Evolutionary conservation across 2,797 vertebrate genomes (phyloP).

Genomic region (Tiaroga cobitis): DNA sequence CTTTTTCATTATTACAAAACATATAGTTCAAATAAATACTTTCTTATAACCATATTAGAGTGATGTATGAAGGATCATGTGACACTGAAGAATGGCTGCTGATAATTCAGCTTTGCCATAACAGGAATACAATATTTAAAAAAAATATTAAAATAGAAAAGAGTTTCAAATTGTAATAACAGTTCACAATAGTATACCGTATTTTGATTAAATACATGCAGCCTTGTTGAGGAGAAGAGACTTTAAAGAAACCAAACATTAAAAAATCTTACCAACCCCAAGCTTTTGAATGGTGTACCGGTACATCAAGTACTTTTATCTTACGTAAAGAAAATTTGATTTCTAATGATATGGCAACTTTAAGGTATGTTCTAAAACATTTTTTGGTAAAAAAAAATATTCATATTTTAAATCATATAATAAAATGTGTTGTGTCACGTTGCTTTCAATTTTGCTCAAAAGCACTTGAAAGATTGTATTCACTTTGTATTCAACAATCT

Average conservation of each 20-base stretch:
- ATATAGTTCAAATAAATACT: too few species aligned
- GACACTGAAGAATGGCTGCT: too few species aligned
- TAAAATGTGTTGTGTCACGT: not conserved
- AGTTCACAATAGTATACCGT: not conserved
- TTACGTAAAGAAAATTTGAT: not conserved
- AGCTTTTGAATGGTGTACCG: not conserved
- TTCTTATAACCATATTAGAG: too few species aligned
- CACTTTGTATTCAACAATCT: not conserved
- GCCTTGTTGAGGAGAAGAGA: not conserved
- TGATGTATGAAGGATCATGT: too few species aligned
- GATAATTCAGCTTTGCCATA: too few species aligned
- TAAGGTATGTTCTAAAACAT: not conserved
- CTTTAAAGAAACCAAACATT: not conserved
- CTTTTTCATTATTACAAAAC: too few species aligned
- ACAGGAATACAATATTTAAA: too few species aligned
- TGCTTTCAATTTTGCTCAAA: not conserved
- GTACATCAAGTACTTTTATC: not conserved
- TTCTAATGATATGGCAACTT: not conserved
- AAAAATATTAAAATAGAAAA: too few species aligned
- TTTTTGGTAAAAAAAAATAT: not conserved
- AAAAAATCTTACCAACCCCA: not conserved
- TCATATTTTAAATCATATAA: not conserved
- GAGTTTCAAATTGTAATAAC: not conserved
- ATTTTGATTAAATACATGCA: not conserved
- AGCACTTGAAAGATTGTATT: not conserved